Evolutionary conservation across 2,797 vertebrate species (phyloP), one percentile per base, ranked within the genome.

Genomic region (Chloroceryle amazona): DNA sequence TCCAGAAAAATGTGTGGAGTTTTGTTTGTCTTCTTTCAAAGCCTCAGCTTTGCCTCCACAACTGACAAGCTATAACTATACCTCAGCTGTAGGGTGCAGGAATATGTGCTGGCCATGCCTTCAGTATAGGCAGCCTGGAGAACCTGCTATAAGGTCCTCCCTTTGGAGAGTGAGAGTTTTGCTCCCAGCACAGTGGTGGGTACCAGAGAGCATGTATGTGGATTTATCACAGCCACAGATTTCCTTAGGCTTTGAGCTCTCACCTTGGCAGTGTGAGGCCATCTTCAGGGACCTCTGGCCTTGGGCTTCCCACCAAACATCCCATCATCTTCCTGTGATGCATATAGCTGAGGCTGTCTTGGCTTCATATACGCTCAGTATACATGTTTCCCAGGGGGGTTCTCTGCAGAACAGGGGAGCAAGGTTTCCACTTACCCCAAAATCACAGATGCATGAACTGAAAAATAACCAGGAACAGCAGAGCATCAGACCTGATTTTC

Each of bases 11-110:
- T 23, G 3, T 14, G 7, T 41, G 42, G 29, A 31, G 21, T 54
- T 94, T 75, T 41, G 2, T 12, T 84, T 71, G 33, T 81, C 46
- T 86, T 92, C 44, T 14, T 93, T 62, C 42, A 66, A 63, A 66
- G 21, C 2, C 51, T 86, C n/a, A 54, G 9, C 11, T 44, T 60
- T 65, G 9, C 14, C 7, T 6, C 0, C 22, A 49, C 22, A 51
- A 14, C 5, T 3, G 28, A 33, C 42, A 49, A 21, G 15, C 7
- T 49, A 0, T 22, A 37, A 11, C 6, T 49, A 1, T 21, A 67
- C 4, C 35, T 83, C 58, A 74, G 8, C 41, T 31, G 31, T 15
- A 23, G 46, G 16, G 41, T 57, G 29, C 41, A 49, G 46, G 21
- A 87, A 20, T 13, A 62, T 0, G 2, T 9, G 18, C 23, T 65